phyloP scores from a whole-genome alignment of 2,113 vertebrate genomes.

The Myotis lucifugus region DNA sequence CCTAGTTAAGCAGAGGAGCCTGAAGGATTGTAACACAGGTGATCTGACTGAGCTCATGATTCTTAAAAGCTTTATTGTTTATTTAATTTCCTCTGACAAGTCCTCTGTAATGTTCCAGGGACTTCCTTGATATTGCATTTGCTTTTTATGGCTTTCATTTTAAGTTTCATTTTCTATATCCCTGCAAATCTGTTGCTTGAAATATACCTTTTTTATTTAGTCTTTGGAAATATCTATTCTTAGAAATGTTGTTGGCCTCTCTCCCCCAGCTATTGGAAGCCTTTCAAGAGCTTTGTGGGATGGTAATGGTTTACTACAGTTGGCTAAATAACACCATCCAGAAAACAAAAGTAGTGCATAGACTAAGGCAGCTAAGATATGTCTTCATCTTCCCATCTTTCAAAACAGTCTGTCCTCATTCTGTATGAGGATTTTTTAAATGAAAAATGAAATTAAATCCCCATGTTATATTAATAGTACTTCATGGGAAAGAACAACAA shows the following conservation, averaged over 20 bases:
- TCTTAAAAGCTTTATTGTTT: conserved; percentile 19
- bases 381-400: background rate
- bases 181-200: background rate
- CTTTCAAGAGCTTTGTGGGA: background rate
- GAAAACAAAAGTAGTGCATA: background rate
- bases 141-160: background rate
- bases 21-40: background rate
- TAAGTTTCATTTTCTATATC: background rate
- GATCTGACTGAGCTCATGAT: background rate
- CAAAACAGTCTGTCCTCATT: background rate
- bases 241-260: conserved; percentile 46
- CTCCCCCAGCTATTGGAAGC: background rate
- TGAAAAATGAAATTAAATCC: background rate
- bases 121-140: background rate
- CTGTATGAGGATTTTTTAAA: background rate
- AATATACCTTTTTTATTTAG: background rate
- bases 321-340: conserved; percentile 44
- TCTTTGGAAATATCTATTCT: conserved; percentile 39
- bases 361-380: background rate
- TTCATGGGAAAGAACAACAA: background rate
- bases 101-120: background rate
- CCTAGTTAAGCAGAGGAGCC: background rate
- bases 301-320: background rate
- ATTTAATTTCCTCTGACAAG: background rate
- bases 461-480: background rate